These are phyloP conservation scores for Solen grandis DNA, from an alignment of 1,140 invertebrate genomes.

Conservation along the genomic window DNA sequence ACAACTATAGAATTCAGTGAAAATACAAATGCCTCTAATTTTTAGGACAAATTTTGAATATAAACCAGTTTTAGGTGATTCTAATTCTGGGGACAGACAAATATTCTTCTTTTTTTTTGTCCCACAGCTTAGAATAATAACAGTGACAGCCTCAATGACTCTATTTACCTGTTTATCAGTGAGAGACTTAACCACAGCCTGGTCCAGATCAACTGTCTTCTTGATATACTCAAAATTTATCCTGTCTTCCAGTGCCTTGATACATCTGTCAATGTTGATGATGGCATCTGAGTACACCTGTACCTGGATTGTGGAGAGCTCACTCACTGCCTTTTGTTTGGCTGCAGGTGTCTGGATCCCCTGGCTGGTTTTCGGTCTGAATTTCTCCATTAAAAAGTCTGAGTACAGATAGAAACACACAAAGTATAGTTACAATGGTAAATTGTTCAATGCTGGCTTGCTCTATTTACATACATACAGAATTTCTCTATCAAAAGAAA, in stretches of 20 bases:
- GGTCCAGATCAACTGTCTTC: constrained; percentile 16
- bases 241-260: constrained; percentile 33
- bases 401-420: neutral
- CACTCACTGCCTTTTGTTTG: neutral
- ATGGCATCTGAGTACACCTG: constrained; percentile 34
- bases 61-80: too few species aligned
- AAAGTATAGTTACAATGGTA: too few species aligned
- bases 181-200: constrained; percentile 26
- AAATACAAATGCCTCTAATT: too few species aligned
- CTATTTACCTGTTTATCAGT: constrained; percentile 31
- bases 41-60: too few species aligned
- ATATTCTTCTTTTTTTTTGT: too few species aligned
- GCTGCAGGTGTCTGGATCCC: neutral
- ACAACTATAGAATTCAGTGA: too few species aligned
- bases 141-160: too few species aligned
- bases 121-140: too few species aligned
- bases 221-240: constrained; percentile 41
- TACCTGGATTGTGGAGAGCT: constrained; percentile 12
- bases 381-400: neutral
- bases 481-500: too few species aligned
- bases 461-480: too few species aligned
- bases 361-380: constrained; percentile 12
- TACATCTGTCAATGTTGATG: constrained; percentile 47
- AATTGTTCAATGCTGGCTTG: too few species aligned
- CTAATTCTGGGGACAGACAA: too few species aligned